Evolutionary conservation across 2,888 invertebrate species (phyloP).

Genomic region (Tetranychus piercei): DNA sequence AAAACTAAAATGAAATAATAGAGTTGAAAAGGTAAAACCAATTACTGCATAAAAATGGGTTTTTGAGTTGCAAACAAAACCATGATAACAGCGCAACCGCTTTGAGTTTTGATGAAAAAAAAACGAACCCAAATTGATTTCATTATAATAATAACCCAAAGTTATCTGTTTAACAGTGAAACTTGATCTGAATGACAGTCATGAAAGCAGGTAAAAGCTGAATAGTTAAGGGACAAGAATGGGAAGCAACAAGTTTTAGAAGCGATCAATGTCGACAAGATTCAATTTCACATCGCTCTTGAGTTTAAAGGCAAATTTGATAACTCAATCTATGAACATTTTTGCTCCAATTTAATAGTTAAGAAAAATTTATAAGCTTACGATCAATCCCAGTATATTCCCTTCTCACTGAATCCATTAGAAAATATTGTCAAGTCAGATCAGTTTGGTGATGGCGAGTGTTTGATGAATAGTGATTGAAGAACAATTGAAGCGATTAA

Average conservation of each 20-base stretch:
- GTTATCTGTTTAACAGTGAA: neutral
- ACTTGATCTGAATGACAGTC: neutral
- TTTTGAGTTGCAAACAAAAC: too few relatives aligned
- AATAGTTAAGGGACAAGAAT: neutral
- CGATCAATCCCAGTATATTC: neutral
- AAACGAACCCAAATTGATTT: neutral
- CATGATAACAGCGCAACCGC: too few relatives aligned
- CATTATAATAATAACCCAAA: neutral
- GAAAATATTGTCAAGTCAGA: neutral
- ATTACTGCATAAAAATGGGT: too few relatives aligned
- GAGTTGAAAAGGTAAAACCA: too few relatives aligned
- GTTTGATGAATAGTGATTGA: neutral
- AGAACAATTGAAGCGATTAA: too few relatives aligned
- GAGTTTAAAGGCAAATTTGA: too few relatives aligned
- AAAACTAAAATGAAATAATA: too few relatives aligned
- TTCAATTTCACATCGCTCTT: too few relatives aligned
- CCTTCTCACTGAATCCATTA: neutral
- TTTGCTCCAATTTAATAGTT: neutral
- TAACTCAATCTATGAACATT: too few relatives aligned
- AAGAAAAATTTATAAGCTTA: neutral
- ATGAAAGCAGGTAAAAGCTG: neutral
- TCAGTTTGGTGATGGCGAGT: neutral
- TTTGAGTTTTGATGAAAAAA: neutral
- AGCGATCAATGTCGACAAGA: neutral
- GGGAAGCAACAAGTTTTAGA: neutral